Conservation (phyloP, 2,888 invertebrate species). For the Scelioninae gen. 1 region DNA sequence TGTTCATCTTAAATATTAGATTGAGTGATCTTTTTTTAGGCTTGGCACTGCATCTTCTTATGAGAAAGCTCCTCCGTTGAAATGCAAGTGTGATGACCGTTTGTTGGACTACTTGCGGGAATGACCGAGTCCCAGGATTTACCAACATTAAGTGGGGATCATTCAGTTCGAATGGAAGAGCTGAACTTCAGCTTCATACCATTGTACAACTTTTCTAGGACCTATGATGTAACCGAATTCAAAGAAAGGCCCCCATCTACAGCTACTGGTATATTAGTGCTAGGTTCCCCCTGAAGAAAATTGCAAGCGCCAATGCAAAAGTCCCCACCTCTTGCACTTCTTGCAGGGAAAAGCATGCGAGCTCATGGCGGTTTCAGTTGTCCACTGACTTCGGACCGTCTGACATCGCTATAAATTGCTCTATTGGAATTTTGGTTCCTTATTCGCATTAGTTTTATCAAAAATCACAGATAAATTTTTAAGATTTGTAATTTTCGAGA, state of each 20-base stretch:
- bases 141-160: no score
- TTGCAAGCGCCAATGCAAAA: slow-evolving; percentile 47
- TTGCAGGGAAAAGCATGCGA: slow-evolving; percentile 73
- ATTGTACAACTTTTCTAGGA: slow-evolving; percentile 77
- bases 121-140: slow-evolving; percentile 57
- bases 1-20: slow-evolving; percentile 24
- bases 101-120: slow-evolving; percentile 65
- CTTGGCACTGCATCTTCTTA: no score
- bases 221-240: slow-evolving; percentile 74
- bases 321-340: slow-evolving; percentile 75
- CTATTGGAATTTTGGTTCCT: no score
- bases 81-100: slow-evolving; percentile 69
- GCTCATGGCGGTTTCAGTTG: slow-evolving; percentile 76
- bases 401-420: slow-evolving; percentile 69
- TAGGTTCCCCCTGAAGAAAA: slow-evolving; percentile 49
- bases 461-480: no score
- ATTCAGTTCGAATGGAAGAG: slow-evolving; percentile 29
- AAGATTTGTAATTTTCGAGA: no score
- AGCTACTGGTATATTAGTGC: neutral
- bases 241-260: slow-evolving; percentile 60
- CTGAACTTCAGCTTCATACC: no score
- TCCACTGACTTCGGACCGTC: slow-evolving; percentile 75
- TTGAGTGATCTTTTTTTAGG: no score
- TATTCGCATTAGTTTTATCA: no score
- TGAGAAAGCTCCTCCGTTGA: slow-evolving; percentile 37